Evolutionary conservation across 2,113 vertebrate species (phyloP).

Genomic region (Cichladusa arquata): DNA sequence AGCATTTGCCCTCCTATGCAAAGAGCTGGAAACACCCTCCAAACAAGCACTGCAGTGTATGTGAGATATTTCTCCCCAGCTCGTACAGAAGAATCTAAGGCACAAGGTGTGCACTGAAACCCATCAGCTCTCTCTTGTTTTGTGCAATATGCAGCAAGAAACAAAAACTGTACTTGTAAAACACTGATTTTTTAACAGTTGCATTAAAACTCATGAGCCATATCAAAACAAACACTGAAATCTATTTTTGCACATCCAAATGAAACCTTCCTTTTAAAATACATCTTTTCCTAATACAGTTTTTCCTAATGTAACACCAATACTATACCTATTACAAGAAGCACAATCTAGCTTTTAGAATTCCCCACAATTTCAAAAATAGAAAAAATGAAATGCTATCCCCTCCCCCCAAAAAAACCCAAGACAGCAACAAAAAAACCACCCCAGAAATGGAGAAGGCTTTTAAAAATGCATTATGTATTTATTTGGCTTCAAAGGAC

Average conservation of each 20-base stretch:
- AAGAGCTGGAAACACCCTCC: neutral
- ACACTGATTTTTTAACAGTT: neutral
- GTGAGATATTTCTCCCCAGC: neutral
- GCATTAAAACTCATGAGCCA: neutral
- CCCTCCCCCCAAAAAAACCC: fast-evolving
- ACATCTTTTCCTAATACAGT: neutral
- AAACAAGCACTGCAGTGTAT: neutral
- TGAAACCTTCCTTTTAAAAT: neutral
- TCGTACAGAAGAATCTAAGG: neutral
- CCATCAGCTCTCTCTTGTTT: neutral
- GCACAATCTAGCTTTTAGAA: neutral
- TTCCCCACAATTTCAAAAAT: neutral
- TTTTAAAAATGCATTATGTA: too few relatives aligned
- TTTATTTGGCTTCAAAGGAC: too few relatives aligned
- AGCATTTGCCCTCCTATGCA: neutral
- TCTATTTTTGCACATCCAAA: neutral
- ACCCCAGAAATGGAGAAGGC: too few relatives aligned
- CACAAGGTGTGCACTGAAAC: neutral
- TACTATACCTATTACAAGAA: neutral
- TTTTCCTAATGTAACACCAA: neutral
- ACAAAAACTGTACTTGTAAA: neutral
- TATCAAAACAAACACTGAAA: neutral
- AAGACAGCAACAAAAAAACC: neutral
- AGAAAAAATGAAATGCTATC: neutral
- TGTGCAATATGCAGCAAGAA: neutral